phyloP scores from a whole-genome alignment of 2,113 vertebrate genomes.

The Sphyrna mokarran region DNA sequence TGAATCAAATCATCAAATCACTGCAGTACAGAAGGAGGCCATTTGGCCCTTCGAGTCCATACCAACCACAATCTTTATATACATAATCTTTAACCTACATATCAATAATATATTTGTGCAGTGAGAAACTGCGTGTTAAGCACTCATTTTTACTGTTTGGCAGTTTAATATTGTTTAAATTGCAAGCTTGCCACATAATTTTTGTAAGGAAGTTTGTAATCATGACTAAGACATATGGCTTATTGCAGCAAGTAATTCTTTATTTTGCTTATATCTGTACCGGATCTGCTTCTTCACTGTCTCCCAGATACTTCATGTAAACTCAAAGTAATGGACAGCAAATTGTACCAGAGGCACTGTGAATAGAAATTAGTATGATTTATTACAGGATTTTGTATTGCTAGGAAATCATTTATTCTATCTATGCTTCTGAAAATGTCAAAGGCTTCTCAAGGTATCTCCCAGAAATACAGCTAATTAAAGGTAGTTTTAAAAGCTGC shows the following conservation, averaged over 20 bases:
- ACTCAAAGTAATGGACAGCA: neutral
- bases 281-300: neutral
- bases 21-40: no score
- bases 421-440: neutral
- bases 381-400: neutral
- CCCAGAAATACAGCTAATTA: neutral
- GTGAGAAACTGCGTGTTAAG: neutral
- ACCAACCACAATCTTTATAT: no score
- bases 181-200: neutral
- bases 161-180: neutral
- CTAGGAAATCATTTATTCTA: neutral
- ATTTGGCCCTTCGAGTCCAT: no score
- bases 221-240: neutral
- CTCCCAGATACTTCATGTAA: neutral
- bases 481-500: neutral
- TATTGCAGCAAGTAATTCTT: neutral
- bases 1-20: neutral
- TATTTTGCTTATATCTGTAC: neutral
- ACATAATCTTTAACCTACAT: neutral
- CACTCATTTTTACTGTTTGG: neutral
- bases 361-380: neutral
- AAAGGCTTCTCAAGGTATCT: neutral
- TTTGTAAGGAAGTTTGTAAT: neutral
- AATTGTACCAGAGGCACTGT: neutral
- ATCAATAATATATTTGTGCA: neutral